Base-by-base conservation (phyloP, 1,140 invertebrate genomes). In the Anastatus disparis region DNA sequence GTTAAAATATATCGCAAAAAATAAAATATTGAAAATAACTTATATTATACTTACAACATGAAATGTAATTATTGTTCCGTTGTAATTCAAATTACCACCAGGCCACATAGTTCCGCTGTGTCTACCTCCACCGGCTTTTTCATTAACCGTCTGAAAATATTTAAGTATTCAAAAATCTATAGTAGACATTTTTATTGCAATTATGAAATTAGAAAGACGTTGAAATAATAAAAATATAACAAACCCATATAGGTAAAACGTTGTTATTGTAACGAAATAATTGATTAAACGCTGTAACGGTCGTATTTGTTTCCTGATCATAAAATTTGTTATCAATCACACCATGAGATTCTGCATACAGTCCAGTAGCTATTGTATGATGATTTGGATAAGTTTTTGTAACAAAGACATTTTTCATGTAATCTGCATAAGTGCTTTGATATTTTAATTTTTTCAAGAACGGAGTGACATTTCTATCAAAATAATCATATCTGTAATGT, bases 301-400 rank as follows among this genome's bases (percentile, higher is more conserved):
- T 84, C 38, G 82, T 81, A 17, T 88, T 85, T 8, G 83, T 82
- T 1, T 79, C 73, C 2, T 84, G 83, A 80, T 93, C 91, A 75
- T 88, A 93, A 78, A 90, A 87, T 26, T 79, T 78, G 80, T 92
- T 94, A 63, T 87, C 89, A 4, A 92, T 78, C 59, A 95, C 90
- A 6, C 93, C 93, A 83, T 95, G 93, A 59, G 81, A 86, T 80
- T 94, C 93, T 0, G 89, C 86, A 76, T 91, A 93, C n/a, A 94
- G 76, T 7, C 93, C 93, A 26, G 93, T 95, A 0, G 89, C 91
- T 44, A 95, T 90, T 1, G 91, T 89, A 76, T 91, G 91, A 83
- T 94, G 93, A 84, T 94, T 94, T 2, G 93, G 91, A 79, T 93
- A 93, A 1, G 93, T 95, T 84, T 92, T 92, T 2, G 93, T 93